phyloP scores from a whole-genome alignment of 2,888 invertebrate species.

The Drosophila gaucha region DNA sequence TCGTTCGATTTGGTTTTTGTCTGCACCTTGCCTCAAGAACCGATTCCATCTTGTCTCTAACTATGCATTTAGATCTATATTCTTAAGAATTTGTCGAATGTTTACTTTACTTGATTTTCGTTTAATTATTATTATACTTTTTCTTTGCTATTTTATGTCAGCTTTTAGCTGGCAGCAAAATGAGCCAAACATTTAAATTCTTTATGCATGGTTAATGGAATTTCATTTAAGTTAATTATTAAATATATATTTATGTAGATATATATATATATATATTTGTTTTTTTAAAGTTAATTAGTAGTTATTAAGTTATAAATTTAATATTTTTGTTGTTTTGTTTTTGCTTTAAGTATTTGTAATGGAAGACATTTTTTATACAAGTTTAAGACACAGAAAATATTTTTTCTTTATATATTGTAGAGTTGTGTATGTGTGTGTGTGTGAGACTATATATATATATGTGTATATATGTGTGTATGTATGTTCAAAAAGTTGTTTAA shows the following conservation, averaged over 20 bases:
- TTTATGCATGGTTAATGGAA: slow-evolving; percentile 58
- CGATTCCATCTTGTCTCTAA: slow-evolving; percentile 55
- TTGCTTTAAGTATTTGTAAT: slow-evolving; percentile 83
- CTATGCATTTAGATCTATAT: slow-evolving; percentile 52
- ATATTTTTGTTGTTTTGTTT: slow-evolving; percentile 28
- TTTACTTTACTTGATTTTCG: slow-evolving; percentile 3
- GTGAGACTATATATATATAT: slow-evolving; percentile 39
- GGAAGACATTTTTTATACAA: slow-evolving; percentile 85
- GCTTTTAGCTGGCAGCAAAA: slow-evolving; percentile 58
- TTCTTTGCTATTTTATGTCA: slow-evolving; percentile 28
- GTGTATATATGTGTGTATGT: slow-evolving; percentile 20
- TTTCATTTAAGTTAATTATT: slow-evolving; percentile 51
- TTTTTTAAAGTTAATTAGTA: slow-evolving; percentile 60
- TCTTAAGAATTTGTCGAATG: slow-evolving; percentile 33
- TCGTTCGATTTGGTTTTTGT: slow-evolving; percentile 28
- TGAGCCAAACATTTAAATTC: slow-evolving; percentile 59
- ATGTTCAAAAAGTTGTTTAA: slow-evolving; percentile 37
- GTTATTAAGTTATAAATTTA: slow-evolving; percentile 63
- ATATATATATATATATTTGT: slow-evolving; percentile 11
- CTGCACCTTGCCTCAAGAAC: slow-evolving; percentile 29
- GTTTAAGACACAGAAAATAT: slow-evolving; percentile 85
- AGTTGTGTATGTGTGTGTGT: slow-evolving; percentile 38
- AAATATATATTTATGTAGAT: slow-evolving; percentile 31
- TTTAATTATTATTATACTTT: slow-evolving; percentile 8
- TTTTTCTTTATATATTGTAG: slow-evolving; percentile 67